A percentile compares a stretch with the other conserved stretches of the same genome.
Evolutionary conservation across 2,113 vertebrate genomes (phyloP).

Genomic region (Ciconia boyciana): DNA sequence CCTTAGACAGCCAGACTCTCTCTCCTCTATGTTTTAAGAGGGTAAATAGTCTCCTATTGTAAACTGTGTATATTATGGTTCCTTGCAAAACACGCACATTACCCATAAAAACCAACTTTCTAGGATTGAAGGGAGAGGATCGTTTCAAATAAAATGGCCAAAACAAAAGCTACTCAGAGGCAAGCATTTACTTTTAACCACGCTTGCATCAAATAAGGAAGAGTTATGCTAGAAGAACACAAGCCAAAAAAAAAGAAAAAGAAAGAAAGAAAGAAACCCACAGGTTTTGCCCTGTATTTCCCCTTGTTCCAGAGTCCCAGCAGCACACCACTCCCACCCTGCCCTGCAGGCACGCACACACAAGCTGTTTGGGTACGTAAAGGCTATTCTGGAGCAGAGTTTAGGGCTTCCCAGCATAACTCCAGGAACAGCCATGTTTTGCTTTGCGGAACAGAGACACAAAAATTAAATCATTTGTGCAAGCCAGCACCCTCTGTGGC

Average conservation of each 20-base stretch:
- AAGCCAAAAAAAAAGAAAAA: not conserved
- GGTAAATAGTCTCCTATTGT: not conserved
- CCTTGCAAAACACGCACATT: not conserved
- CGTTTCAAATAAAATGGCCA: not conserved
- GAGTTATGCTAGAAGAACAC: not conserved
- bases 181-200: not conserved
- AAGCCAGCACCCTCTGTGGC: not conserved
- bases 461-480: not conserved
- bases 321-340: not conserved
- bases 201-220: not conserved
- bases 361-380: not conserved
- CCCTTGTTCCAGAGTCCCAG: not conserved
- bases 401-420: not conserved
- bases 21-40: not conserved
- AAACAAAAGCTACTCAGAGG: not conserved
- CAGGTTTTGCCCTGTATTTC: not conserved
- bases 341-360: accelerated
- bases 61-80: not conserved
- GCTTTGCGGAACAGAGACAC: not conserved
- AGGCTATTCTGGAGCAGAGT: not conserved
- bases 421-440: not conserved
- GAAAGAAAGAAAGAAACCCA: not conserved
- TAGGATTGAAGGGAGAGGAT: not conserved
- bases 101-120: not conserved
- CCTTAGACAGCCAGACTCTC: not conserved